Base-by-base conservation (phyloP, 2,888 invertebrate genomes). In the Papilio protenor region DNA sequence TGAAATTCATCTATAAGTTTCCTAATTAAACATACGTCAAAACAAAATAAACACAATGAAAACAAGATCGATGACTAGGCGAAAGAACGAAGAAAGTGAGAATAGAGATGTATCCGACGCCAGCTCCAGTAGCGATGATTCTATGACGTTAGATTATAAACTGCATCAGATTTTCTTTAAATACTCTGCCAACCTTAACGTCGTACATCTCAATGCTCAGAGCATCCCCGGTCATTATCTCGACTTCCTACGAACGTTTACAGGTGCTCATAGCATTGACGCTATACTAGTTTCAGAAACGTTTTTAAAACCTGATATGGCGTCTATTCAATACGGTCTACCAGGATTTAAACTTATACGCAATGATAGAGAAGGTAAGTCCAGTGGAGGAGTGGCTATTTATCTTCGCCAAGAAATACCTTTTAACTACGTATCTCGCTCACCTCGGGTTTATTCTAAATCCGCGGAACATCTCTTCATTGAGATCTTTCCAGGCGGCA, bases 371-470 rank as follows among this genome's bases (percentile, higher is more conserved):
- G 64, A 52, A 21, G 75, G 55, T 2, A 73, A 76, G 27, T n/a
- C 64, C 12, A 21, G 78, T 14, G 81, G 81, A 16, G 79, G 81
- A 11, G 74, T 79, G 12, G 81, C 81, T 27, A 79, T 81, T 55
- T 81, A 79, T 33, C 74, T 81, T 12, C 78, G 81, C 6, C 23
- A 77, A 40, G 52, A 76, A 57, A 76, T 79, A 5, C 59, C 74
- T 14, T 79, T 71, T 47, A 64, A 79, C 4, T 40, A 75, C 16
- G 57, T 77, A 5, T 72, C 61, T 1, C 23, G 21, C 21, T 78
- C 78, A 8, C 64, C 71, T 1, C 47, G 45, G 21, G 18, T 3
- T n/a, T 40, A 64, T 6, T n/a, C 40, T 33, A 73, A 74, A 40
- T 70, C 71, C 8, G 75, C 80, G 16, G 79, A 80, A 72, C 72